Evolutionary conservation across 2,888 invertebrate genomes (phyloP), one percentile per base, ranked within the genome.

Genomic region (Lasioglossum morio): DNA sequence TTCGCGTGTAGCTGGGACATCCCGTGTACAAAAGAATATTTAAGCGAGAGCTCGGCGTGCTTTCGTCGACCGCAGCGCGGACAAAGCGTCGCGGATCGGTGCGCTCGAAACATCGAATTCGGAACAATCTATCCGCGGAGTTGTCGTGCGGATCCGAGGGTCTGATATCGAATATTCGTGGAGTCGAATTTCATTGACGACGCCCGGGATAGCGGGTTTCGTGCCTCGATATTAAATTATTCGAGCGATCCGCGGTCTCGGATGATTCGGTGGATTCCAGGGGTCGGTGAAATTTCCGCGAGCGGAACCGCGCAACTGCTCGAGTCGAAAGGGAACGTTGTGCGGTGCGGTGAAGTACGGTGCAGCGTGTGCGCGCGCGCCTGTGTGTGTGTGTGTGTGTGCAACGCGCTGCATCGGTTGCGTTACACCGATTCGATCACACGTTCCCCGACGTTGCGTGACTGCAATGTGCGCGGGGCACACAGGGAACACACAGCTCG

Each of bases 371-470:
- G 53, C 8, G 27, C 34, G 19, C 1, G 53, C 8, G 27, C 34
- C 2, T 34, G 2, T 34, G 0, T 5, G 60, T 1, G 7, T 1
- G 57, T 10, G 27, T 27, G 30, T 14, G 30, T 30, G 19, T 30
- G 34, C 34, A 69, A 12, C 43, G 70, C 30, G 57, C 30, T 57
- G 53, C 30, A 57, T 63, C 34, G 77, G 70, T 84, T 70, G 79
- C 34, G 63, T 76, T 37, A 19, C 70, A 70, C 37, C 70, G 73
- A 72, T 79, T 77, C 82, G 57, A 81, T 82, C 88, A 85, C 90
- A 81, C 77, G 86, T 82, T 48, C 34, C 34, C 70, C 76, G 70
- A n/a, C n/a, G 76, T 86, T 81, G 88, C 88, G 86, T 86, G 84
- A 85, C 70, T 72, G 80, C 66, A 57, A 30, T 16, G 63, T 16